A percentile compares a stretch with the other conserved stretches of the same genome.
Conservation (phyloP, 1,140 invertebrate species). For the Bicyclus anynana region DNA sequence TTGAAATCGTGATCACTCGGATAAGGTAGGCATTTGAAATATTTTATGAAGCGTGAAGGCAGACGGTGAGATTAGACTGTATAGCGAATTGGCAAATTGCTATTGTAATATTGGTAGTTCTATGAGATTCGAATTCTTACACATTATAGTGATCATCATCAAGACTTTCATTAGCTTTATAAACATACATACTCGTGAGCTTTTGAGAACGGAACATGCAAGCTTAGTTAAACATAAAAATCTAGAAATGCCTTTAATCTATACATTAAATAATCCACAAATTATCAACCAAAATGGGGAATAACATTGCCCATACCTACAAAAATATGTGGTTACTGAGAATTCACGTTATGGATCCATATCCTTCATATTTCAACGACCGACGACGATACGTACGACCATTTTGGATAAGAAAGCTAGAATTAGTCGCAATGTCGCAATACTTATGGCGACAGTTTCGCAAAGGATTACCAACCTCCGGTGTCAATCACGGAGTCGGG, state of each 20-base stretch:
- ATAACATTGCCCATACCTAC: no score
- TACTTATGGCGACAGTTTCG: conserved; percentile 19
- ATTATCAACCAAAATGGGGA: no score
- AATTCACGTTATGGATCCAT: background rate
- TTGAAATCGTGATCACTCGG: conserved; percentile 22
- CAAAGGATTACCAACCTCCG: conserved; percentile 24
- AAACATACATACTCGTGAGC: no score
- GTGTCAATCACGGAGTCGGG: conserved; percentile 7
- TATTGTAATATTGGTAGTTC: conserved; percentile 14
- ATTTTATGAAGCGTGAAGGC: conserved; percentile 29
- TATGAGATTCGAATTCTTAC: background rate
- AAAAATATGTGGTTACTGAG: background rate
- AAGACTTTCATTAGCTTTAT: no score
- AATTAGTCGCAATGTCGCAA: conserved; percentile 11
- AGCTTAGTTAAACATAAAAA: no score
- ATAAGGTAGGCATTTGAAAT: conserved; percentile 20
- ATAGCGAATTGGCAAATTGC: conserved; percentile 23
- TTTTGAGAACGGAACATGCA: no score
- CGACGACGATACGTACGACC: no score
- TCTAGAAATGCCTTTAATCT: no score
- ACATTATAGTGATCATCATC: no score
- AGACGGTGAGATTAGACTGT: conserved; percentile 16
- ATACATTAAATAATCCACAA: no score
- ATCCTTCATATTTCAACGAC: conserved; percentile 7
- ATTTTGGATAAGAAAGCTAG: conserved; percentile 13